Percentiles rank a stretch among this genome's conserved stretches.
phyloP scores from a whole-genome alignment of 1,140 invertebrate species.

The Palaemon carinicauda region DNA sequence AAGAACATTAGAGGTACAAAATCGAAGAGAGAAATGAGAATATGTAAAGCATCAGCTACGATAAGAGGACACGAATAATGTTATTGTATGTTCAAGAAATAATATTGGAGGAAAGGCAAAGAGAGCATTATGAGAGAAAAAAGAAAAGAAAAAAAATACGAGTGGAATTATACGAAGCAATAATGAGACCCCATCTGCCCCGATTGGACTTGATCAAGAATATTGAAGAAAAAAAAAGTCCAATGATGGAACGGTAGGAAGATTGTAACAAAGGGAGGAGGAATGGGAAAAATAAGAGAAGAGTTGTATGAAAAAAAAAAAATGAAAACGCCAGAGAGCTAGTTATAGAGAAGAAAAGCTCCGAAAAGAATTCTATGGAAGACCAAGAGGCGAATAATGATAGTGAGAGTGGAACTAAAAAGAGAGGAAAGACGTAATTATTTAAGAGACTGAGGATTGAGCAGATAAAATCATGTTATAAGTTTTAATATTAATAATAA shows the following conservation, averaged over 20 bases:
- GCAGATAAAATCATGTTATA: too few relatives aligned
- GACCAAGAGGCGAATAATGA: not conserved
- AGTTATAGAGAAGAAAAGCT: not conserved
- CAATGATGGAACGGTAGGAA: not conserved
- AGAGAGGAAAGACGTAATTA: not conserved
- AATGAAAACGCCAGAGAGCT: not conserved
- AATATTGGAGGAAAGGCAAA: not conserved
- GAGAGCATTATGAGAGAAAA: not conserved
- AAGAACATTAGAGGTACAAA: not conserved
- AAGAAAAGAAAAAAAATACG: not conserved
- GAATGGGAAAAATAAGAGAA: not conserved
- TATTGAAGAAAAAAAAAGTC: too few relatives aligned
- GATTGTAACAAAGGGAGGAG: not conserved
- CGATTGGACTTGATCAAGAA: not conserved
- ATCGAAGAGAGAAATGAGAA: too few relatives aligned
- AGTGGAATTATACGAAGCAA: too few relatives aligned
- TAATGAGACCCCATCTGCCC: not conserved
- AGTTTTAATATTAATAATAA: too few relatives aligned
- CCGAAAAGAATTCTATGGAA: not conserved
- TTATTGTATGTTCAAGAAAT: not conserved
- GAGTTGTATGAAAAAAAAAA: not conserved
- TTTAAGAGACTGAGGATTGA: too few relatives aligned
- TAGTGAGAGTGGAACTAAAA: not conserved
- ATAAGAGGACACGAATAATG: too few relatives aligned
- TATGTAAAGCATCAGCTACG: too few relatives aligned